Percentiles rank a stretch among this genome's conserved stretches.
phyloP scores from a whole-genome alignment of 2,797 vertebrate species.

The Periophthalmus magnuspinnatus region DNA sequence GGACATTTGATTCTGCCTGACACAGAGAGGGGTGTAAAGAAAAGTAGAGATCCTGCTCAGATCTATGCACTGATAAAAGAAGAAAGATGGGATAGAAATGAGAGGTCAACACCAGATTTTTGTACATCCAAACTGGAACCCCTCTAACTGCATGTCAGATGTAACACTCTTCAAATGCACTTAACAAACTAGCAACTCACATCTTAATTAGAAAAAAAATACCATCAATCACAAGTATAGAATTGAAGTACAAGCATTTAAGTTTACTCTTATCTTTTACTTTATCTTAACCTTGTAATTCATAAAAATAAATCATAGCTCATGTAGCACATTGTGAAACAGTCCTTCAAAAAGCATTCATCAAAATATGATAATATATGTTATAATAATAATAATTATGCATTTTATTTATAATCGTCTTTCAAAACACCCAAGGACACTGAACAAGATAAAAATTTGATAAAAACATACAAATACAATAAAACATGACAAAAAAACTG shows the following conservation, averaged over 20 bases:
- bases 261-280: too few relatives aligned
- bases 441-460: too few relatives aligned
- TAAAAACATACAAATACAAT: too few relatives aligned
- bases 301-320: too few relatives aligned
- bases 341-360: neutral
- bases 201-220: too few relatives aligned
- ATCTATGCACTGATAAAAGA: constrained; percentile 26
- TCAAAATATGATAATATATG: neutral
- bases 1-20: constrained; percentile 25
- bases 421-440: too few relatives aligned
- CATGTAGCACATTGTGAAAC: too few relatives aligned
- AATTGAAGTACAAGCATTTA: too few relatives aligned
- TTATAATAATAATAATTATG: too few relatives aligned
- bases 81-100: constrained; percentile 63
- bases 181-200: neutral
- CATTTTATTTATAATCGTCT: too few relatives aligned
- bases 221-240: neutral
- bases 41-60: constrained; percentile 28
- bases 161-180: neutral
- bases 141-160: constrained; percentile 5
- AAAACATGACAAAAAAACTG: too few relatives aligned
- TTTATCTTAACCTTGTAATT: too few relatives aligned
- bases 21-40: constrained; percentile 33
- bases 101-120: constrained; percentile 50
- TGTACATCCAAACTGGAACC: constrained; percentile 50